A percentile compares a stretch with the other conserved stretches of the same genome.
These are phyloP conservation scores for Hetaerina titia DNA, from an alignment of 2,888 invertebrate species.

Conservation along the genomic window DNA sequence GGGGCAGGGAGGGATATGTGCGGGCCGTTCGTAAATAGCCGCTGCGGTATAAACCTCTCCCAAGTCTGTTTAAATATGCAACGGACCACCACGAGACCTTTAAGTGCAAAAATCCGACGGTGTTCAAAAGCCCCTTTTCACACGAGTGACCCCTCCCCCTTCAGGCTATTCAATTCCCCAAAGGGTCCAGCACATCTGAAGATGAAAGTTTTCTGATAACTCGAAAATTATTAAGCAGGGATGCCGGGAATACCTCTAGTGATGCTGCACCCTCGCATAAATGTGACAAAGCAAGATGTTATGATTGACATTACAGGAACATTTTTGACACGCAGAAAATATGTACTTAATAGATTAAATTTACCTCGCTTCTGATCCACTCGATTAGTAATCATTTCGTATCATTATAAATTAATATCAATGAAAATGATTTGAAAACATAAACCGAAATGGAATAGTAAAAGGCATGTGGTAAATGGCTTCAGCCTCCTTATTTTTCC, in stretches of 20 bases:
- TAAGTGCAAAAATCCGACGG: neutral
- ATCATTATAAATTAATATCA: no score
- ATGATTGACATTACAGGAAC: no score
- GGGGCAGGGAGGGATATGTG: neutral
- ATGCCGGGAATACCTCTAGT: neutral
- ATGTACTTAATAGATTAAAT: no score
- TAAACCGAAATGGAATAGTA: no score
- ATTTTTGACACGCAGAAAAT: no score
- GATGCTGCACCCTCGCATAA: neutral
- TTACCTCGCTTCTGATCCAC: no score
- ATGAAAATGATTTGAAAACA: no score
- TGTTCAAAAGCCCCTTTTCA: neutral
- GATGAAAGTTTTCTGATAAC: neutral
- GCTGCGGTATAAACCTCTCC: neutral
- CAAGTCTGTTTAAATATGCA: neutral
- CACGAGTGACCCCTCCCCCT: neutral
- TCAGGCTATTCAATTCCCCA: neutral
- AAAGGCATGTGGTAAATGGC: no score
- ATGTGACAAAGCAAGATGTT: no score
- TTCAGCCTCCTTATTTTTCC: no score
- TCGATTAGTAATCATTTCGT: no score
- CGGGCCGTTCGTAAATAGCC: neutral
- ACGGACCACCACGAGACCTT: neutral
- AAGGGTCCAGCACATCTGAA: neutral
- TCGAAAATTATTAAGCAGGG: neutral